A percentile compares a stretch with the other conserved stretches of the same genome.
These are phyloP conservation scores for Cepaea nemoralis DNA, from an alignment of 1,140 invertebrate species.

Conservation along the genomic window DNA sequence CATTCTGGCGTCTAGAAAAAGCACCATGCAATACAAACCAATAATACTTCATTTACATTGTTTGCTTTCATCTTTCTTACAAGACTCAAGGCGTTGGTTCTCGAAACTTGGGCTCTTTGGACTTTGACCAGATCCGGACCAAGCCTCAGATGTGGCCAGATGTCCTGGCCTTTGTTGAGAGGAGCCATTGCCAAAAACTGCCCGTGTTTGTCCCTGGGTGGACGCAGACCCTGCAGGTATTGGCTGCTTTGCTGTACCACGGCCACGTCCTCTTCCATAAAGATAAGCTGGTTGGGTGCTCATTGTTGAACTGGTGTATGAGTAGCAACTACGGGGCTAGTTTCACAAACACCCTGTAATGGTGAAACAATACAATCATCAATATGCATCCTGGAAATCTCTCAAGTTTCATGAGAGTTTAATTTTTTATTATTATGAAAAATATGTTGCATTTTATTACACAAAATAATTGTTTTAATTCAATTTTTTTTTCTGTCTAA, in stretches of 20 bases:
- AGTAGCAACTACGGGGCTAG: not conserved
- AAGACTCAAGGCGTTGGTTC: conserved; percentile 22
- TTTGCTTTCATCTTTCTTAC: conserved; percentile 20
- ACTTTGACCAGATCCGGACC: not conserved
- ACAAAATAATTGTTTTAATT: no score
- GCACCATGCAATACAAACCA: conserved; percentile 4
- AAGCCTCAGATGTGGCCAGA: not conserved
- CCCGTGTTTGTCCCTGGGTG: not conserved
- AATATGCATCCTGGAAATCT: no score
- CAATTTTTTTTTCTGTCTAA: no score
- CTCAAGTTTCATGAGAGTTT: no score
- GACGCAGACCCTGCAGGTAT: not conserved
- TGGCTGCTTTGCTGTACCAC: not conserved
- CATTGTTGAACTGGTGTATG: not conserved
- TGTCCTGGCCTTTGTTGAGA: conserved; percentile 13
- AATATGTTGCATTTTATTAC: no score
- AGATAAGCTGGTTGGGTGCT: conserved; percentile 33
- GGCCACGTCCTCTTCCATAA: conserved; percentile 8
- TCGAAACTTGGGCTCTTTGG: conserved; percentile 17
- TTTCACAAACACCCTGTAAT: not conserved
- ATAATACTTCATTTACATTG: not conserved
- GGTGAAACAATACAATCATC: not conserved
- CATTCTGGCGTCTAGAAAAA: not conserved
- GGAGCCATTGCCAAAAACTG: not conserved
- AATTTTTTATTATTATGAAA: no score